Evolutionary conservation across 2,113 vertebrate genomes (phyloP).

Genomic region (Zingel zingel): DNA sequence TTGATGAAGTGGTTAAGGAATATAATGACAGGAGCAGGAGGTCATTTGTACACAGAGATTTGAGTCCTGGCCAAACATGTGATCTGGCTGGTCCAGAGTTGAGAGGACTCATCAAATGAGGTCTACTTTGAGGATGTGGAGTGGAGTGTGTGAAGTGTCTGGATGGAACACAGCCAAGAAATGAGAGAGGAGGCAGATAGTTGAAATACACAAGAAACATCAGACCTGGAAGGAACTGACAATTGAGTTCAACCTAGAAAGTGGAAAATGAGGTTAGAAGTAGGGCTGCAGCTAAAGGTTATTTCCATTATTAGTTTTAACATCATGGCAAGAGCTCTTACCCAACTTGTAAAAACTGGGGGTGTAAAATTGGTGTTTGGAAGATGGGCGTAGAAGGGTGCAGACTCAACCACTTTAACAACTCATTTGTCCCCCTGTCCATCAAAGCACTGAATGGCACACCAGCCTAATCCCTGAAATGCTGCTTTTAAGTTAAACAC

Average conservation of each 20-base stretch:
- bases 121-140: background rate
- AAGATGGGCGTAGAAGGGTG: no score
- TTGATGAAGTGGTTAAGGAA: slow-evolving; percentile 64
- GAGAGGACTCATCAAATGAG: slow-evolving; percentile 16
- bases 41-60: slow-evolving; percentile 18
- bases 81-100: slow-evolving; percentile 21
- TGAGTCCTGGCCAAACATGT: slow-evolving; percentile 28
- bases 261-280: background rate
- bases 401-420: no score
- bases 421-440: no score
- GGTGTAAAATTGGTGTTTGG: background rate
- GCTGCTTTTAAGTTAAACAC: no score
- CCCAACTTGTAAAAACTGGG: background rate
- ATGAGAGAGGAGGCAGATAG: background rate
- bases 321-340: background rate
- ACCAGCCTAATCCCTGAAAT: no score
- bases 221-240: background rate
- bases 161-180: slow-evolving; percentile 11
- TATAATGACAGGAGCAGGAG: slow-evolving; percentile 12
- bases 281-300: background rate
- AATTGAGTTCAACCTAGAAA: background rate
- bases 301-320: background rate
- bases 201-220: background rate
- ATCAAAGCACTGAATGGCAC: no score
- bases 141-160: slow-evolving; percentile 2